Percentiles rank a stretch among this genome's conserved stretches.
These are phyloP conservation scores for Volucella zonaria DNA, from an alignment of 2,888 invertebrate species.

Conservation along the genomic window DNA sequence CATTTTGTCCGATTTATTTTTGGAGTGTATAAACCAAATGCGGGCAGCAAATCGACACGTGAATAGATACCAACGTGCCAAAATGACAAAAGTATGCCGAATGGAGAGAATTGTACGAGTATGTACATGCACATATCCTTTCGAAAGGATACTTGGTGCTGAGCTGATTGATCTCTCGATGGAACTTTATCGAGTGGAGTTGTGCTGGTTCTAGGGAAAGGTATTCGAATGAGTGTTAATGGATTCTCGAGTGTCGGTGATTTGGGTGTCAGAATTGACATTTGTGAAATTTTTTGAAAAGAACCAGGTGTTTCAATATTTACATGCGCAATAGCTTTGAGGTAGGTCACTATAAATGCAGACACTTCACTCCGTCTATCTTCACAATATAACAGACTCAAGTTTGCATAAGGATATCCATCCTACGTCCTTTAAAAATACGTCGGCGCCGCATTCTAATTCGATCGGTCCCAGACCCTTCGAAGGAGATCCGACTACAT, in stretches of 20 bases:
- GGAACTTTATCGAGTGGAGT: conserved; percentile 39
- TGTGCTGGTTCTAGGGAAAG: background rate
- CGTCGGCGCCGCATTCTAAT: too few species aligned
- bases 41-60: conserved; percentile 38
- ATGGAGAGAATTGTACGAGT: background rate
- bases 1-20: background rate
- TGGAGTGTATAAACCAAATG: background rate
- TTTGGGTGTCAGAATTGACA: too few species aligned
- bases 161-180: conserved; percentile 32
- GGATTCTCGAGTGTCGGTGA: background rate
- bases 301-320: too few species aligned
- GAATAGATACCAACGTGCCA: conserved; percentile 29
- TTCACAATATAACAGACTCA: too few species aligned
- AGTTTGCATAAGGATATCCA: too few species aligned
- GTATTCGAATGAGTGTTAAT: conserved; percentile 1
- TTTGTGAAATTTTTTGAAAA: too few species aligned
- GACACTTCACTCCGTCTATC: too few species aligned
- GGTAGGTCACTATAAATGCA: too few species aligned
- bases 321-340: too few species aligned
- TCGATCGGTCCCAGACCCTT: too few species aligned
- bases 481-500: too few species aligned
- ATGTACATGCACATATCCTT: background rate
- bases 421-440: too few species aligned
- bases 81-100: conserved; percentile 31
- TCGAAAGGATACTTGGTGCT: background rate